Base-by-base conservation (phyloP, 2,113 vertebrate genomes). In the Urocynchramus pylzowi region DNA sequence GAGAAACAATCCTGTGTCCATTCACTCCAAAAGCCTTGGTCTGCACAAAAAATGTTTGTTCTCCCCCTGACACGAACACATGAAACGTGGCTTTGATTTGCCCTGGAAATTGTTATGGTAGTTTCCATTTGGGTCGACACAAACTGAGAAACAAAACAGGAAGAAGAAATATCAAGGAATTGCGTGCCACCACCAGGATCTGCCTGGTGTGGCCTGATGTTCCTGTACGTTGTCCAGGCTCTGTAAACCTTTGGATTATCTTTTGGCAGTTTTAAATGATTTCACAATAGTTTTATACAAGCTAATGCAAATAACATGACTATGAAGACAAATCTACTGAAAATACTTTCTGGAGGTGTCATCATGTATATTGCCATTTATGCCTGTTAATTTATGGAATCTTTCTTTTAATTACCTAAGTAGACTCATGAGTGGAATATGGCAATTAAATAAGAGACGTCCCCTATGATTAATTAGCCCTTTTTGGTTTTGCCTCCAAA, bases 21-120 rank as follows among this genome's bases (percentile, higher is more conserved):
- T 12, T 98, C 98, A n/a, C 98, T 98, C 98, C 98, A 98, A 75
- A 98, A 97, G 65, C 98, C 98, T 19, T 95, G 91, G 90, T 97
- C 97, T 44, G 98, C 94, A 59, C 98, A 98, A 69, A 97, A 97
- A 9, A 86, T 94, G 52, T 97, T 98, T 60, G 97, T 89, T 94
- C 95, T 97, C 8, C 94, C 98, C 79, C 98, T 97, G 94, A 98
- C 94, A 60, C 90, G 96, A 87, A 97, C 96, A 57, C 98, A 98
- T 1, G 97, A 53, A 53, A 89, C 1, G 6, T 17, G 79, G 67
- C 96, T 98, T 71, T 80, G 74, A 52, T 97, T 98, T 57, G 28
- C 88, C 93, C 77, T 97, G 83, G 81, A 63, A 82, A 97, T 50
- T 9, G 76, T 87, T 59, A 94, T 59, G 57, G 63, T 3, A 0